Conservation (phyloP, 2,113 vertebrate genomes). For the Bos javanicus region DNA sequence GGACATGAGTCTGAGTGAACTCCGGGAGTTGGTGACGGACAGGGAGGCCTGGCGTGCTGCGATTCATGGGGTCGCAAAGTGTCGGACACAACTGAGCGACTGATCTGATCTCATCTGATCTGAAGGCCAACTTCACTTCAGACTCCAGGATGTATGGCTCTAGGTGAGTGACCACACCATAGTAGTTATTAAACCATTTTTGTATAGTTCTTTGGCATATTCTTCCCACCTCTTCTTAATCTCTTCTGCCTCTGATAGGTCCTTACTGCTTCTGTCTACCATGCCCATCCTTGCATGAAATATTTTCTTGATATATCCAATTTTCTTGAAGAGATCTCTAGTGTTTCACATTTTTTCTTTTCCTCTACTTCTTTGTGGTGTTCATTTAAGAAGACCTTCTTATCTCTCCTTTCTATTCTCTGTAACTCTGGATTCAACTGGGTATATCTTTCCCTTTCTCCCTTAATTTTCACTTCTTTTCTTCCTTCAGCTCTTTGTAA, state of each 20-base stretch:
- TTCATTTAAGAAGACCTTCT: not conserved
- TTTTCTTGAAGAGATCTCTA: not conserved
- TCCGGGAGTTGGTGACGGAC: too few species aligned
- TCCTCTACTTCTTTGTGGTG: not conserved
- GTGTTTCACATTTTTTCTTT: not conserved
- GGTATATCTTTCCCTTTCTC: not conserved
- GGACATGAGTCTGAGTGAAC: too few species aligned
- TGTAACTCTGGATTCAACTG: not conserved
- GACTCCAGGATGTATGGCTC: not conserved
- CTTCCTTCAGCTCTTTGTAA: not conserved
- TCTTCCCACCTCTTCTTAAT: not conserved
- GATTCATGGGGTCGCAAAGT: too few species aligned
- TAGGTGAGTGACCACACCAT: not conserved
- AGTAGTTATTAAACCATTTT: not conserved
- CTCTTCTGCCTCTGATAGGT: not conserved
- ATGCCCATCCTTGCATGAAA: not conserved
- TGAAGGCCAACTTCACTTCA: not conserved
- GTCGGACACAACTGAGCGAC: too few species aligned
- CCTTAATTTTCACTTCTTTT: not conserved
- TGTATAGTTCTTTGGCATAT: not conserved
- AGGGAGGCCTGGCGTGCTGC: too few species aligned
- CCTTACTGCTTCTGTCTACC: not conserved
- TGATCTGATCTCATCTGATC: too few species aligned
- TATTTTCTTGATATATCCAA: not conserved
- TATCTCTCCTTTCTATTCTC: not conserved